Percentiles rank a stretch among this genome's conserved stretches.
Conservation (phyloP, 2,888 invertebrate species). For the Hololepta plana region DNA sequence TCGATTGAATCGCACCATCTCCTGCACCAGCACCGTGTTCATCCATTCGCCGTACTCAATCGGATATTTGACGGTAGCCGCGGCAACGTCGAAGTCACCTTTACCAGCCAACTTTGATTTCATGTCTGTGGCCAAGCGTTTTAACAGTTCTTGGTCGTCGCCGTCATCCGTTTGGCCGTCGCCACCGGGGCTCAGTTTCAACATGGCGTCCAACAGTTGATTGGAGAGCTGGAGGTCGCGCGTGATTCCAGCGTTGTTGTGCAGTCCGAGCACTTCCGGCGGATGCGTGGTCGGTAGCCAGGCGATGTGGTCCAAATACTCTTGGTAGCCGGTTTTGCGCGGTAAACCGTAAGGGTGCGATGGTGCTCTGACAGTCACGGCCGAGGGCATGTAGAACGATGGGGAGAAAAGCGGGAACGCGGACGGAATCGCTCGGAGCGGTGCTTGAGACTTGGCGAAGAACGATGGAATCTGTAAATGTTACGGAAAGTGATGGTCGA, state of each 20-base stretch:
- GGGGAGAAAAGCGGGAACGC: too few species aligned
- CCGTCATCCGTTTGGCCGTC: slow-evolving; percentile 50
- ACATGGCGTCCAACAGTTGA: slow-evolving; percentile 49
- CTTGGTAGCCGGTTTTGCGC: slow-evolving; percentile 49
- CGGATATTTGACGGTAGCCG: slow-evolving; percentile 45
- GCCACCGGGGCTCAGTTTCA: slow-evolving; percentile 35
- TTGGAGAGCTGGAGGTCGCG: slow-evolving; percentile 63
- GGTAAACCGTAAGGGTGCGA: slow-evolving; percentile 54
- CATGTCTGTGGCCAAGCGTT: slow-evolving; percentile 44
- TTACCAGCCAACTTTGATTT: slow-evolving; percentile 29
- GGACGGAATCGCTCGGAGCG: too few species aligned
- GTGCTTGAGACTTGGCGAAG: too few species aligned
- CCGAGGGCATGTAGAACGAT: too few species aligned
- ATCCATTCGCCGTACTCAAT: slow-evolving; percentile 62
- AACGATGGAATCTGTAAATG: too few species aligned
- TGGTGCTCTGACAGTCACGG: too few species aligned
- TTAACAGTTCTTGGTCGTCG: slow-evolving; percentile 44
- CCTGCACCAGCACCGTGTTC: slow-evolving; percentile 68
- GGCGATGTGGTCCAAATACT: slow-evolving; percentile 59
- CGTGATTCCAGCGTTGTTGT: slow-evolving; percentile 79
- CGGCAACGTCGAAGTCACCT: slow-evolving; percentile 44
- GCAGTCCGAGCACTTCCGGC: slow-evolving; percentile 78
- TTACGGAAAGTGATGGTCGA: too few species aligned
- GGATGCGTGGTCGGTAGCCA: slow-evolving; percentile 52
- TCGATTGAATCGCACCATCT: slow-evolving; percentile 52